A percentile compares a stretch with the other conserved stretches of the same genome.
Evolutionary conservation across 2,888 invertebrate genomes (phyloP).

Genomic region (Cinara cedri): DNA sequence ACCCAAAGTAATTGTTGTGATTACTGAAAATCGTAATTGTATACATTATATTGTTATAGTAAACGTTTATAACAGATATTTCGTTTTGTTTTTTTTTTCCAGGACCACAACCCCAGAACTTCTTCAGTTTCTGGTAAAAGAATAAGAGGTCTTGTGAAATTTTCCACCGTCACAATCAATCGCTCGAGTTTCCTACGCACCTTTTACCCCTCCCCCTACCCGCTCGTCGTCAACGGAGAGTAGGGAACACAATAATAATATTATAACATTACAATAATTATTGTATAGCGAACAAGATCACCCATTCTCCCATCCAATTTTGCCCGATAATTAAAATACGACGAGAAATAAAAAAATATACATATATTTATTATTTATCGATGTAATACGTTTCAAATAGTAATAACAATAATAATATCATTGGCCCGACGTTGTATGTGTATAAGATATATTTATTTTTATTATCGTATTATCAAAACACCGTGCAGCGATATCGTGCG

Average conservation of each 20-base stretch:
- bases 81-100: background rate
- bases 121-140: slow-evolving; percentile 43
- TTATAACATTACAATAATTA: no score
- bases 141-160: background rate
- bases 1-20: no score
- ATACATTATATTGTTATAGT: no score
- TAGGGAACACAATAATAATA: background rate
- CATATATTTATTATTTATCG: background rate
- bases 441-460: background rate
- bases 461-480: background rate
- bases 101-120: slow-evolving; percentile 27
- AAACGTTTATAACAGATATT: no score
- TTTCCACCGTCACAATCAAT: background rate
- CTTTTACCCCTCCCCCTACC: slow-evolving; percentile 7
- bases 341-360: no score
- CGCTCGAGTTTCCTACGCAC: slow-evolving; percentile 41
- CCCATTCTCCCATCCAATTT: no score
- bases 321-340: no score
- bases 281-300: background rate
- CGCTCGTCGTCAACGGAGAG: slow-evolving; percentile 27
- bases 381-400: background rate
- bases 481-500: slow-evolving; percentile 14
- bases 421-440: no score
- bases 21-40: no score
- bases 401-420: background rate